Evolutionary conservation across 1,140 invertebrate genomes (phyloP).

Genomic region (Papilio aristodemus): DNA sequence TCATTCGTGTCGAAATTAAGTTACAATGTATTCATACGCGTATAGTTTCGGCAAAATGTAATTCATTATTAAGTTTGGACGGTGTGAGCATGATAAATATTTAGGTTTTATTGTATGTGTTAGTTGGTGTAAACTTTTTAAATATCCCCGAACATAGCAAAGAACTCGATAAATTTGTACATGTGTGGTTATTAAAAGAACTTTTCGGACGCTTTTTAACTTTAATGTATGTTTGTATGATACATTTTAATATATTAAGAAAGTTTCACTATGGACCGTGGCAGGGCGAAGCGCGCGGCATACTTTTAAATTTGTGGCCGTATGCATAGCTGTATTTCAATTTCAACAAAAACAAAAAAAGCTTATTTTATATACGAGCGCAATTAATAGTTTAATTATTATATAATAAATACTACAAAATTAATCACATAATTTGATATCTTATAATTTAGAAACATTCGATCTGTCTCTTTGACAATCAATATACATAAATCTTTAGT

Average conservation of each 20-base stretch:
- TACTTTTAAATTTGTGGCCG: slow-evolving; percentile 54
- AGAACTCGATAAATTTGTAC: neutral
- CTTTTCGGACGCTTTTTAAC: slow-evolving; percentile 45
- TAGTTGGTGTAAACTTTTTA: neutral
- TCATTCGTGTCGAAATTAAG: neutral
- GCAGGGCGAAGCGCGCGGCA: slow-evolving; percentile 35
- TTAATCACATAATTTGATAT: no score
- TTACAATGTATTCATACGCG: neutral
- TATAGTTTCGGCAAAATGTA: neutral
- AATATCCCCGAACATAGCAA: neutral
- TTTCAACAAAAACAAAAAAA: slow-evolving; percentile 54
- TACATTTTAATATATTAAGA: slow-evolving; percentile 61
- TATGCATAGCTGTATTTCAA: slow-evolving; percentile 46
- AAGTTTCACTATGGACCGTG: slow-evolving; percentile 46
- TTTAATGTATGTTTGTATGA: slow-evolving; percentile 54
- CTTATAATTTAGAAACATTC: no score
- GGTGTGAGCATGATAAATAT: neutral
- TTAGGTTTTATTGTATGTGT: neutral
- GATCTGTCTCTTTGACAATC: no score
- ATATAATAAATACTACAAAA: no score
- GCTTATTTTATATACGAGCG: no score
- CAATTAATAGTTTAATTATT: no score
- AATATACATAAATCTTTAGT: no score
- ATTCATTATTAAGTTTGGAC: neutral
- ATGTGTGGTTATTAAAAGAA: slow-evolving; percentile 41